Conservation (phyloP, 2,888 invertebrate species). For the Spatulosminthurus flaviceps region DNA sequence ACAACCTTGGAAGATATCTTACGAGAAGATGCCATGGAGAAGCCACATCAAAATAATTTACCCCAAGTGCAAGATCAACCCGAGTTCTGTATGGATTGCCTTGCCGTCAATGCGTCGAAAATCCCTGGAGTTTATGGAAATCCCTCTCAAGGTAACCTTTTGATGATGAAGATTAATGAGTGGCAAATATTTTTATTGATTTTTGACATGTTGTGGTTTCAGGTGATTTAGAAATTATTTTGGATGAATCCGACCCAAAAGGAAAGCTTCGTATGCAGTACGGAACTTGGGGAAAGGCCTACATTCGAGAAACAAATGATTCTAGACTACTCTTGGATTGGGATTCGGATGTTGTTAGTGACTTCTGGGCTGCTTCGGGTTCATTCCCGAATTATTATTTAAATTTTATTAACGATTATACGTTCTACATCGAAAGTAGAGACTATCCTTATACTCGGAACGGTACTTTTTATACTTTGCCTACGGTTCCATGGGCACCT, state of each 20-base stretch:
- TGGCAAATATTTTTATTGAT: no score
- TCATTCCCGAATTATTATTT: neutral
- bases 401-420: conserved; percentile 5
- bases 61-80: no score
- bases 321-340: neutral
- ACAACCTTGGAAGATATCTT: no score
- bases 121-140: conserved; percentile 21
- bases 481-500: conserved; percentile 42
- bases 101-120: neutral
- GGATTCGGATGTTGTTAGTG: conserved; percentile 44
- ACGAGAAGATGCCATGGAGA: no score
- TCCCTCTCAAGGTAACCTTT: conserved; percentile 7
- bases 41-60: no score
- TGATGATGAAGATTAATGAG: no score
- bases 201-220: neutral
- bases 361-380: conserved; percentile 27
- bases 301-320: neutral
- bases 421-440: conserved; percentile 11
- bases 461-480: conserved; percentile 41
- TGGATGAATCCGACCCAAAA: conserved; percentile 15
- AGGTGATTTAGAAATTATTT: conserved; percentile 31
- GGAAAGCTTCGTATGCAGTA: conserved; percentile 12
- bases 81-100: no score
- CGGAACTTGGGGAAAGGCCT: conserved; percentile 34
- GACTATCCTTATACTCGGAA: neutral